A percentile compares a stretch with the other conserved stretches of the same genome.
Conservation (phyloP, 2,888 invertebrate genomes). For the Heliconius sara region DNA sequence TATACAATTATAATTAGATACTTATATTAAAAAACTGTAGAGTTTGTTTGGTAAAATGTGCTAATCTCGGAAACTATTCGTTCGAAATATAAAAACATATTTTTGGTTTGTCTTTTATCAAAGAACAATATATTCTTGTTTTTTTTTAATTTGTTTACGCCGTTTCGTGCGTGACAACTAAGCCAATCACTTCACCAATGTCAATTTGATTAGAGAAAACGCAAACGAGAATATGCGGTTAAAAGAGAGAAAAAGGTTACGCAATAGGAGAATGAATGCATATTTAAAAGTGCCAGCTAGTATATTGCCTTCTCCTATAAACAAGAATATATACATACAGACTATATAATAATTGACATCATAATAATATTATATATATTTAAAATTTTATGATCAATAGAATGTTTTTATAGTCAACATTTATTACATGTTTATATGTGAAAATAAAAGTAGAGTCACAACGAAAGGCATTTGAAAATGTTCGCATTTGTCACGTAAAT, state of each 20-base stretch:
- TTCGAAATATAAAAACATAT: not conserved
- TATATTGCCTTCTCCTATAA: no score
- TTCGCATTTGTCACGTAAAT: slow-evolving; percentile 7
- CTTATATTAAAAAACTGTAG: not conserved
- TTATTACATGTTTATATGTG: slow-evolving; percentile 10
- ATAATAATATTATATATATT: not conserved
- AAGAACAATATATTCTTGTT: no score
- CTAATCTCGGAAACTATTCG: not conserved
- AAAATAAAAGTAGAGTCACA: slow-evolving; percentile 3
- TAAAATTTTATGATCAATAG: not conserved
- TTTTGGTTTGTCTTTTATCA: no score
- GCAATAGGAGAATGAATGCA: no score
- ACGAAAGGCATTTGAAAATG: slow-evolving; percentile 2
- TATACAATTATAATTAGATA: not conserved
- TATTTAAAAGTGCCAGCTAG: no score
- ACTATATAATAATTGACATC: not conserved
- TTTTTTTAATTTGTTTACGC: no score
- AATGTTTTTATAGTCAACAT: not conserved
- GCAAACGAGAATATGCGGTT: no score
- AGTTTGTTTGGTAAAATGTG: not conserved
- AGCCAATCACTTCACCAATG: no score
- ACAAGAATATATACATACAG: no score
- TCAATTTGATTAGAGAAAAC: no score
- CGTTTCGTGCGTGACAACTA: no score
- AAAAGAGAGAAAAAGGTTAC: no score